A percentile compares a stretch with the other conserved stretches of the same genome.
These are phyloP conservation scores for Pempheris klunzingeri DNA, from an alignment of 2,797 vertebrate species.

Conservation along the genomic window DNA sequence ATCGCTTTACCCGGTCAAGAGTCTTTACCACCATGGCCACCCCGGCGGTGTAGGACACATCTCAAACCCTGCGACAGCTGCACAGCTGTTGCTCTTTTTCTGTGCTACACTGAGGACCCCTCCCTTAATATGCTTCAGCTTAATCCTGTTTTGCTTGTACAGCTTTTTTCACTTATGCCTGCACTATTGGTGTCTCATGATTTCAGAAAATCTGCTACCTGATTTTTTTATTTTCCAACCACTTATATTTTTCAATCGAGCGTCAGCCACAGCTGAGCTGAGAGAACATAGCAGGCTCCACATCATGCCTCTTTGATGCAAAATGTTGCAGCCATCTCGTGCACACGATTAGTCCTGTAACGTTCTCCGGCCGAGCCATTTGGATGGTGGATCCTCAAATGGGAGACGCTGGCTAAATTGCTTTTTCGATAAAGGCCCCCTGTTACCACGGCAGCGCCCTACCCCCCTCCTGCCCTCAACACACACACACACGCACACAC, in stretches of 20 bases:
- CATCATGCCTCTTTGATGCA: conserved; percentile 33
- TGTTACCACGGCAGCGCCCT: conserved; percentile 77
- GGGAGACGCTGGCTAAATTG: conserved; percentile 71
- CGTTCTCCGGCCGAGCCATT: conserved; percentile 57
- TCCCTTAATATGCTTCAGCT: conserved; percentile 33
- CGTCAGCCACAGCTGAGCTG: conserved; percentile 20
- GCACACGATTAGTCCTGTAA: conserved; percentile 64
- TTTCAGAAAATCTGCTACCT: conserved; percentile 1
- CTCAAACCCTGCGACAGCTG: conserved; percentile 63
- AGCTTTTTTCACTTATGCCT: neutral
- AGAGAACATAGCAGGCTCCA: conserved; percentile 29
- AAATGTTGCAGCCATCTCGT: conserved; percentile 54
- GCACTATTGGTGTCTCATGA: neutral
- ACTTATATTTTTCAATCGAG: neutral
- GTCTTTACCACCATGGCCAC: conserved; percentile 32
- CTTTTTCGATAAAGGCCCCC: conserved; percentile 67
- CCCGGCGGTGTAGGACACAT: conserved; percentile 53
- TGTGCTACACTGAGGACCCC: conserved; percentile 8
- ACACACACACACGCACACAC: neutral
- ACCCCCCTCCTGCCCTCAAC: neutral
- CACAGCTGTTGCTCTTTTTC: conserved; percentile 40
- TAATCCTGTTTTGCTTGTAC: conserved; percentile 26
- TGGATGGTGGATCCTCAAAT: conserved; percentile 45
- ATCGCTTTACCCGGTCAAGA: conserved; percentile 62
- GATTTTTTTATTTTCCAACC: conserved; percentile 17